Conservation (phyloP, 2,797 vertebrate genomes). For the Agapornis canus region DNA sequence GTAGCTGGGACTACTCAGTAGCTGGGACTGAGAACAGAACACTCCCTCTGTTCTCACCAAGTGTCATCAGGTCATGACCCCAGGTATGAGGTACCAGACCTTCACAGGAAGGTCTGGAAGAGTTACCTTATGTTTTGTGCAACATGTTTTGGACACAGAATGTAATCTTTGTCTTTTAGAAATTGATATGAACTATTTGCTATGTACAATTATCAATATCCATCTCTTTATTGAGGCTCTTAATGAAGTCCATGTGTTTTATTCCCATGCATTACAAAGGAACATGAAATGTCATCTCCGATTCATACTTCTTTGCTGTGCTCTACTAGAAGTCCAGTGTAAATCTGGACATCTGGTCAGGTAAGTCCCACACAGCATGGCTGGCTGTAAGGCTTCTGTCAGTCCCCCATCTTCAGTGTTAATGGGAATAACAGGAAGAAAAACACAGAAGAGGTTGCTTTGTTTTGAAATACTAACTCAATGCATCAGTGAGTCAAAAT, state of each 20-base stretch:
- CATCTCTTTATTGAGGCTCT: not conserved
- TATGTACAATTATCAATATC: not conserved
- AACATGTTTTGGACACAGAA: not conserved
- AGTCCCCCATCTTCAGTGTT: not conserved
- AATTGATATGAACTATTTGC: not conserved
- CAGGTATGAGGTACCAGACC: fast-evolving
- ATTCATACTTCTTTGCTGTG: not conserved
- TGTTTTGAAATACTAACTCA: not conserved
- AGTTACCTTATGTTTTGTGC: not conserved
- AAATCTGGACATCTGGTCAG: not conserved
- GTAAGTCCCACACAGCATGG: not conserved
- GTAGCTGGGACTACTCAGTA: not conserved
- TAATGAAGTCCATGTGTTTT: not conserved
- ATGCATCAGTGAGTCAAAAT: not conserved
- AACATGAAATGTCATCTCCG: not conserved
- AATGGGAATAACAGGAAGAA: not conserved
- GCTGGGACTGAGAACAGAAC: too few species aligned
- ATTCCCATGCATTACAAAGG: not conserved
- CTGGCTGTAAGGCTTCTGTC: not conserved
- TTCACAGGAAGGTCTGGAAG: not conserved
- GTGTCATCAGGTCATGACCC: not conserved
- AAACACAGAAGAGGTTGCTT: not conserved
- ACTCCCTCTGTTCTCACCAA: not conserved
- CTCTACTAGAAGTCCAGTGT: not conserved
- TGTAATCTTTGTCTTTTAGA: not conserved